These are phyloP conservation scores for Nesometra sesokonis DNA, from an alignment of 35 echinoderm and acorn worm genomes.

Conservation along the genomic window DNA sequence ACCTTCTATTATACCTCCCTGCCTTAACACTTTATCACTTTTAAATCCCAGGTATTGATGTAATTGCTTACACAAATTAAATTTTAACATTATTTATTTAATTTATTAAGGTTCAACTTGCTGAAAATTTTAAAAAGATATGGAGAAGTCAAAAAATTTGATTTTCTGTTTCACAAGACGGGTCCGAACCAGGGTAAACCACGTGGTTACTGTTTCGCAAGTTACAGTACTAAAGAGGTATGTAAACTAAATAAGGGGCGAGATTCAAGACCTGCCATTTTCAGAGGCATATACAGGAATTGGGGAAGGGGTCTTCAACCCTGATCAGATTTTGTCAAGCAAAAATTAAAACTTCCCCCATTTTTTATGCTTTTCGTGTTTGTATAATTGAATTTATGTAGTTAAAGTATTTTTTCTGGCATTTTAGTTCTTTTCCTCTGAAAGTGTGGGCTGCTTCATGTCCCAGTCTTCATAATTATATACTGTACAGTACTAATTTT, in stretches of 20 bases:
- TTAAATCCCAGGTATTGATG: neutral
- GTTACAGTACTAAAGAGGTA: slow-evolving; percentile 81
- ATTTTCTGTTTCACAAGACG: slow-evolving; percentile 89
- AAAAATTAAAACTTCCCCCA: no score
- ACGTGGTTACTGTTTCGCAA: slow-evolving; percentile 94
- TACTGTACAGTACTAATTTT: no score
- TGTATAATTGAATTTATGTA: neutral
- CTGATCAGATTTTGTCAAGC: no score
- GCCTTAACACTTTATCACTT: neutral
- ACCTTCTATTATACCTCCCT: neutral
- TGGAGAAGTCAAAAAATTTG: slow-evolving; percentile 91
- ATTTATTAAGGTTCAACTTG: slow-evolving; percentile 49
- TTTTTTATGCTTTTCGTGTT: neutral
- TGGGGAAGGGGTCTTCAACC: no score
- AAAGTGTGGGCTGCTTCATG: no score
- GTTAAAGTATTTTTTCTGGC: no score
- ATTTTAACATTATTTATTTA: neutral
- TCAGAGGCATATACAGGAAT: no score
- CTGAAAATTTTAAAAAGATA: slow-evolving; percentile 71
- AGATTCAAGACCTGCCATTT: no score
- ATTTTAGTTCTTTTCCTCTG: no score
- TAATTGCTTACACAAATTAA: neutral
- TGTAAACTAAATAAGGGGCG: neutral
- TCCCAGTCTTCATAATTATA: no score
- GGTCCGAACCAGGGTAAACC: slow-evolving; percentile 95